Conservation (phyloP, 2,888 invertebrate species). For the Drosophila pegasa region DNA sequence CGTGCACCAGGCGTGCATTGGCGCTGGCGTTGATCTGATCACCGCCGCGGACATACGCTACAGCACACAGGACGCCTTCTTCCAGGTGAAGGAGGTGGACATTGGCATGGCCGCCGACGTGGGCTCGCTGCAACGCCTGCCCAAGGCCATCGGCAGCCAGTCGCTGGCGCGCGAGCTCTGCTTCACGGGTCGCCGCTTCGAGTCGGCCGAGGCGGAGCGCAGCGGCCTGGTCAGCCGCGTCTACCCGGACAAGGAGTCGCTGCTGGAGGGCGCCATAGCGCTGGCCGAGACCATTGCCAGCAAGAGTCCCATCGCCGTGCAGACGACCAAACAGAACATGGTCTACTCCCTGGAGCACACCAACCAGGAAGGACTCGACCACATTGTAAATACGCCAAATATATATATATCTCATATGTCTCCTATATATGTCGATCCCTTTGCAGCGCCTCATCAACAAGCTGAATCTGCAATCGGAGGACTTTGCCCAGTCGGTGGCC, state of each 20-base stretch:
- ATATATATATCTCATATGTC: background rate
- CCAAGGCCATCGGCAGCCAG: constrained; percentile 93
- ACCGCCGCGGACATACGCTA: constrained; percentile 96
- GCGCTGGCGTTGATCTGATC: constrained; percentile 95
- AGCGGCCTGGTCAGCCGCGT: constrained; percentile 92
- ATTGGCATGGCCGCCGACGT: constrained; percentile 98
- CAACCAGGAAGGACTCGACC: constrained; percentile 94
- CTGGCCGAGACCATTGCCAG: constrained; percentile 92
- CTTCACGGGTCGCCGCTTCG: constrained; percentile 93
- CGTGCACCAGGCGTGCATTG: constrained; percentile 95
- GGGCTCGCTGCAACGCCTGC: constrained; percentile 96
- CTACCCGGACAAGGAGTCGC: constrained; percentile 82
- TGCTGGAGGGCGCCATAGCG: constrained; percentile 90
- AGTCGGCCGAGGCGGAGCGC: constrained; percentile 91
- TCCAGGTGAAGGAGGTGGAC: constrained; percentile 94
- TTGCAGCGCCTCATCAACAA: constrained; percentile 92
- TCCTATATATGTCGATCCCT: constrained; percentile 9
- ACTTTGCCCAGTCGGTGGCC: constrained; percentile 91
- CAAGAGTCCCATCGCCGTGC: constrained; percentile 98
- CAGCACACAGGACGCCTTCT: constrained; percentile 94
- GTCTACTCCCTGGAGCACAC: constrained; percentile 95
- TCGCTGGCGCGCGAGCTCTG: constrained; percentile 95
- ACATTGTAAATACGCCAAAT: constrained; percentile 89
- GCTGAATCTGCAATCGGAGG: constrained; percentile 95
- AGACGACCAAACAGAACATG: constrained; percentile 93